Percentiles rank a stretch among this genome's conserved stretches.
These are phyloP conservation scores for Callaeas wilsoni DNA, from an alignment of 2,113 vertebrate species.

Conservation along the genomic window DNA sequence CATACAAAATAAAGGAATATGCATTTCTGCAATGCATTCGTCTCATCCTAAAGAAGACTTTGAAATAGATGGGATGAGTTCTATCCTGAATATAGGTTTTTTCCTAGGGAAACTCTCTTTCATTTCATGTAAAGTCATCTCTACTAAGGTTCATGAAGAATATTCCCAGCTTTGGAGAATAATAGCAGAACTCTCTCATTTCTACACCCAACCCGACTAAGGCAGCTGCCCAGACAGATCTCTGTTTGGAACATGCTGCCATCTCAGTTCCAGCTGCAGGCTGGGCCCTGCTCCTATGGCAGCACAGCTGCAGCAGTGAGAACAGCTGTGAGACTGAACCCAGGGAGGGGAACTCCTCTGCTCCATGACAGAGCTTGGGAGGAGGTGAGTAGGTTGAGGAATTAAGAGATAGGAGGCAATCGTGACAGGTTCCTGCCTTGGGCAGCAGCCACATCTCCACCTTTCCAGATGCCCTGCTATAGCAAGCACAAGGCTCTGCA, in stretches of 20 bases:
- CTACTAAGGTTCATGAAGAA: neutral
- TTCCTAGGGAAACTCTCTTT: neutral
- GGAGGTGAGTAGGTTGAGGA: neutral
- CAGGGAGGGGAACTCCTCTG: neutral
- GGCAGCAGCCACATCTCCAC: accelerated
- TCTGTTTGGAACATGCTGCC: neutral
- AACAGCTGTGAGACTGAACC: neutral
- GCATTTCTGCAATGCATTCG: neutral
- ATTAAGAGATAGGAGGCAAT: neutral
- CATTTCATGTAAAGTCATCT: neutral
- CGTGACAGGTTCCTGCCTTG: neutral
- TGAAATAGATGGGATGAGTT: neutral
- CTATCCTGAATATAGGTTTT: neutral
- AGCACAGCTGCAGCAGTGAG: neutral
- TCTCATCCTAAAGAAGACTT: neutral
- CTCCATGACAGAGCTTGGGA: accelerated
- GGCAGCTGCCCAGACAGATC: neutral
- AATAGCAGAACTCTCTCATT: neutral
- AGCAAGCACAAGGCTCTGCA: neutral
- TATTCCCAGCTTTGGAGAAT: neutral
- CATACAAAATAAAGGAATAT: neutral
- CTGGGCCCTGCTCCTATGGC: neutral
- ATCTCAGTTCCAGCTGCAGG: neutral
- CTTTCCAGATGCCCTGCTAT: neutral
- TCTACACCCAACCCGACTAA: too few relatives aligned